phyloP scores from a whole-genome alignment of 1,140 invertebrate species.

The Sinella curviseta region DNA sequence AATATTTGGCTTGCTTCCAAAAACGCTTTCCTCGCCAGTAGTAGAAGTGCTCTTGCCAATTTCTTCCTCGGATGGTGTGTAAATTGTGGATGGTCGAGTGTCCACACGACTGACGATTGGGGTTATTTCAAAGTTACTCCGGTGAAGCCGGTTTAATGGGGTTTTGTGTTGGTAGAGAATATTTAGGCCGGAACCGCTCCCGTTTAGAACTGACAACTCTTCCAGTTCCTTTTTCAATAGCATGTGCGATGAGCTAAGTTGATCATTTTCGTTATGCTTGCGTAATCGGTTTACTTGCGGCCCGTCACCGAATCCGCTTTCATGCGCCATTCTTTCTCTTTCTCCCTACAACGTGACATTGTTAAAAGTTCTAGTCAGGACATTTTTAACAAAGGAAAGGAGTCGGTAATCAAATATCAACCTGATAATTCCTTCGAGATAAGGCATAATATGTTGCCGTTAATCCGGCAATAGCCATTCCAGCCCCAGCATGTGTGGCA shows the following conservation, averaged over 20 bases:
- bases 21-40: neutral
- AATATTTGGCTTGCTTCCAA: neutral
- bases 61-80: too few relatives aligned
- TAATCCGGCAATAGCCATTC: slow-evolving; percentile 30
- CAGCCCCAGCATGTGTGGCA: slow-evolving; percentile 21
- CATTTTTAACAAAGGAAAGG: neutral
- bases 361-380: too few relatives aligned
- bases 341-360: too few relatives aligned
- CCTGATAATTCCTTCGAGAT: slow-evolving; percentile 14
- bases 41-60: too few relatives aligned
- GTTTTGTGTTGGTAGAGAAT: neutral
- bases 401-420: neutral
- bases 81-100: neutral
- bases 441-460: slow-evolving; percentile 33
- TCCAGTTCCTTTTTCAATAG: slow-evolving; percentile 10
- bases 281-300: neutral
- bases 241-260: neutral
- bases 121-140: neutral
- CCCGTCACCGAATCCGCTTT: neutral
- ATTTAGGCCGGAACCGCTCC: neutral
- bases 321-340: neutral
- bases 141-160: neutral
- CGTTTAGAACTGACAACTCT: neutral
- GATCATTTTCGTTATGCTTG: neutral
- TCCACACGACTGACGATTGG: neutral